Base-by-base conservation (phyloP, 2,888 invertebrate genomes). In the Iphiclides podalirius region DNA sequence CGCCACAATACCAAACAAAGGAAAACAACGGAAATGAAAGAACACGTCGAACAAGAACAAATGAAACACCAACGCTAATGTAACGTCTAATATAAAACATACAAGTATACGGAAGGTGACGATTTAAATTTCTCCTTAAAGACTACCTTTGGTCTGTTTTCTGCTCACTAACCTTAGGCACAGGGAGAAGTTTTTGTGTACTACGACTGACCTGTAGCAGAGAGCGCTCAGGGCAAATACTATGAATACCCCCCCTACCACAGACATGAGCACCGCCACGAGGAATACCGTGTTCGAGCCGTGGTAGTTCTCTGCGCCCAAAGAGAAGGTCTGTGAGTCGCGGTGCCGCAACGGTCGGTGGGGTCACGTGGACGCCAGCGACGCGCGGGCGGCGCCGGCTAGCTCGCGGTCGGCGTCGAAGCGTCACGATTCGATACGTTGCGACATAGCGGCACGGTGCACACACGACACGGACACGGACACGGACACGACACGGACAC, bases 151-250 rank as follows among this genome's bases (percentile, higher is more conserved):
- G 91, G 91, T 90, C 90, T 89, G 92, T 92, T 91, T 93, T 94
- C 94, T 95, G 95, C 94, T 93, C 94, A 96, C 96, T 96, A 96
- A 96, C 96, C 96, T 96, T 95, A 96, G 95, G 94, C 96, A 96
- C 94, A 96, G 95, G 94, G 95, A 96, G 95, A 96, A 95, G 95
- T 96, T 96, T 95, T 95, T 96, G 95, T 96, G 96, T 94, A 96
- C 96, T 95, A 96, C 96, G 93, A 96, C 96, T 96, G 96, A 96
- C 96, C 97, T 96, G 96, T 97, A 97, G 95, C 97, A 97, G 93
- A 97, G 95, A 92, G 97, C 97, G 95, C 97, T 95, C 93, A 96
- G 94, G 92, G 97, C 96, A 94, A 97, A 97, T 93, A 96, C 94
- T 92, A 97, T 94, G 94, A 97, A 97, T 93, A 97, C 97, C 93